These are phyloP conservation scores for Brienomyrus brachyistius DNA, from an alignment of 2,113 vertebrate species.

Conservation along the genomic window DNA sequence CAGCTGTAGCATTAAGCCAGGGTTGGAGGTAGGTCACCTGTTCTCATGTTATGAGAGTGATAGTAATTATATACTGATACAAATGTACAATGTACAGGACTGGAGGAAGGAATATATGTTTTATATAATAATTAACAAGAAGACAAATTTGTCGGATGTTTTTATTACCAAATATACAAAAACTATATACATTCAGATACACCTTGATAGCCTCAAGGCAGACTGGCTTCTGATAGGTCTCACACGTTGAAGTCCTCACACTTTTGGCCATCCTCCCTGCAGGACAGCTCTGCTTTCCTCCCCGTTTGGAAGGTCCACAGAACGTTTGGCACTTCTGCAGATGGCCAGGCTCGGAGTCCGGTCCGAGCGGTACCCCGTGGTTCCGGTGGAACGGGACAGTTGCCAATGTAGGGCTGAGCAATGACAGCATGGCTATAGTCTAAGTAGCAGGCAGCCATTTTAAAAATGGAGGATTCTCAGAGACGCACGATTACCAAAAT, in stretches of 20 bases:
- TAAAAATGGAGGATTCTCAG: background rate
- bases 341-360: conserved; percentile 2
- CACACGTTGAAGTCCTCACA: conserved; percentile 38
- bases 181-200: conserved; percentile 61
- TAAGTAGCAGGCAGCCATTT: background rate
- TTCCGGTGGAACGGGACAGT: background rate
- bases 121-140: background rate
- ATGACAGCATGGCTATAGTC: background rate
- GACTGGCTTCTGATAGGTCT: conserved; percentile 51
- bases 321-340: conserved; percentile 27
- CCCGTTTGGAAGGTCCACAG: conserved; percentile 35
- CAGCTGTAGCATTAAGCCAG: background rate
- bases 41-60: background rate
- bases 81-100: background rate
- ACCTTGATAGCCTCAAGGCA: conserved; percentile 43
- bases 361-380: background rate
- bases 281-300: background rate
- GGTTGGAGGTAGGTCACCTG: background rate
- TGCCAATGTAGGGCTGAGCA: background rate
- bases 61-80: background rate
- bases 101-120: background rate
- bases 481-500: background rate
- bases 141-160: conserved; percentile 4
- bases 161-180: conserved; percentile 65
- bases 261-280: conserved; percentile 21